phyloP scores from a whole-genome alignment of 1,140 invertebrate genomes.

The Chironomus tepperi region DNA sequence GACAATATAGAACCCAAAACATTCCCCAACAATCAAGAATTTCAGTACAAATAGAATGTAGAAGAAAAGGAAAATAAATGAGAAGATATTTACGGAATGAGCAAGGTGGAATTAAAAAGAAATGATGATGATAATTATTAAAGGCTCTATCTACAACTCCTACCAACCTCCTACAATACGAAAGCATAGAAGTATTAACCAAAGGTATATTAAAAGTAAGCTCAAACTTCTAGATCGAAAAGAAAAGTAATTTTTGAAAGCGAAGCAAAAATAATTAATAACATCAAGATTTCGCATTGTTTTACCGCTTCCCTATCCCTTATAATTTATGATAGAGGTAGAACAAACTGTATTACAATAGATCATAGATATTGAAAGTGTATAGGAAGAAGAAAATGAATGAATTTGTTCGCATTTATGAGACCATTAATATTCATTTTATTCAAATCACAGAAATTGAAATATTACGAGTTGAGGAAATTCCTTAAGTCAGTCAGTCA shows the following conservation, averaged over 20 bases:
- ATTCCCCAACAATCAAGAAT: no score
- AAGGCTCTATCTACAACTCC: not conserved
- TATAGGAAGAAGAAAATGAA: not conserved
- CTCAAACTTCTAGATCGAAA: no score
- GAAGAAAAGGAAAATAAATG: not conserved
- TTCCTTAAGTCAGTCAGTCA: no score
- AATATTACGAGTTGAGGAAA: not conserved
- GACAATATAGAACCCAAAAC: no score
- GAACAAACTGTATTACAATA: not conserved
- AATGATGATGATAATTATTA: constrained; percentile 3
- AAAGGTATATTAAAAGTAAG: no score
- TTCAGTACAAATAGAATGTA: not conserved
- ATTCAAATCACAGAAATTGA: not conserved
- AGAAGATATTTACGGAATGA: not conserved
- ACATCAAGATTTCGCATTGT: constrained; percentile 13
- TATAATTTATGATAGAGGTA: constrained; percentile 9
- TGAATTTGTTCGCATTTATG: constrained; percentile 1
- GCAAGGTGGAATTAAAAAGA: not conserved
- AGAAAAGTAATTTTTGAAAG: not conserved
- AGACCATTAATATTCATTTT: constrained; percentile 9
- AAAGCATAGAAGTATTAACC: no score
- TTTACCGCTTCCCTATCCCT: not conserved
- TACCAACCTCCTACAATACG: no score
- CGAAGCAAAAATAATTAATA: constrained; percentile 2
- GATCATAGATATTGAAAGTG: not conserved